These are phyloP conservation scores for Naja naja DNA, from an alignment of 2,113 vertebrate genomes.

Conservation along the genomic window DNA sequence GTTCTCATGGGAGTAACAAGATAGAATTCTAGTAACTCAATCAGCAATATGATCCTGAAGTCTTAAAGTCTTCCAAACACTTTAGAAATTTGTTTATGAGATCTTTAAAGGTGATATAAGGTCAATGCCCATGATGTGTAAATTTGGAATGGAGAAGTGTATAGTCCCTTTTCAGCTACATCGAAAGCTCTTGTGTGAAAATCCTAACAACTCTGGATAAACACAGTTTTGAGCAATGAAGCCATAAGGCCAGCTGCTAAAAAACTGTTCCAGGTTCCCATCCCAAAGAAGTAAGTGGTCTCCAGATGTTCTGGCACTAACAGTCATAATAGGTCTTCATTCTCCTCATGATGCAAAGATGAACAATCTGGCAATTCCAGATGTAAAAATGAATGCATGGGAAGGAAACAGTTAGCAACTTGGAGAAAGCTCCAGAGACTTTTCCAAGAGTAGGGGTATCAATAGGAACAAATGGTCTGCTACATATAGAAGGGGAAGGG, in stretches of 20 bases:
- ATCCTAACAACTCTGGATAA: slow-evolving; percentile 43
- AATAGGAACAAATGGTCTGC: neutral
- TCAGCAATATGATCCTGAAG: neutral
- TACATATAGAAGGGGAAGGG: neutral
- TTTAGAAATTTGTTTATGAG: slow-evolving; percentile 32
- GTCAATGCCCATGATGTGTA: neutral
- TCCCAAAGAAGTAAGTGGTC: slow-evolving; percentile 47
- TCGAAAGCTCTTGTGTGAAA: slow-evolving; percentile 41
- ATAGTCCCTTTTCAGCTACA: neutral
- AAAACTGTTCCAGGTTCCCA: slow-evolving; percentile 46
- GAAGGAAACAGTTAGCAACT: neutral
- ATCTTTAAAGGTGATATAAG: slow-evolving; percentile 12
- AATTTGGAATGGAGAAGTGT: slow-evolving; percentile 7
- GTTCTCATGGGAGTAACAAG: neutral
- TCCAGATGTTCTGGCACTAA: slow-evolving; percentile 69
- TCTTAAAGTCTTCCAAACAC: neutral
- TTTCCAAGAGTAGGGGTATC: neutral
- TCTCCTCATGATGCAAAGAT: slow-evolving; percentile 34
- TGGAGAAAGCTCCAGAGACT: neutral
- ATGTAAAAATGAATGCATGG: slow-evolving; percentile 50
- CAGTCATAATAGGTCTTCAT: slow-evolving; percentile 5
- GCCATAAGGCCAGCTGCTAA: slow-evolving; percentile 46
- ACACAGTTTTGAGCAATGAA: slow-evolving; percentile 22
- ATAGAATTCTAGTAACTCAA: neutral
- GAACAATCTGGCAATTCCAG: slow-evolving; percentile 57